A percentile compares a stretch with the other conserved stretches of the same genome.
phyloP scores from a whole-genome alignment of 2,888 invertebrate genomes.

The Ennomos erosarius region DNA sequence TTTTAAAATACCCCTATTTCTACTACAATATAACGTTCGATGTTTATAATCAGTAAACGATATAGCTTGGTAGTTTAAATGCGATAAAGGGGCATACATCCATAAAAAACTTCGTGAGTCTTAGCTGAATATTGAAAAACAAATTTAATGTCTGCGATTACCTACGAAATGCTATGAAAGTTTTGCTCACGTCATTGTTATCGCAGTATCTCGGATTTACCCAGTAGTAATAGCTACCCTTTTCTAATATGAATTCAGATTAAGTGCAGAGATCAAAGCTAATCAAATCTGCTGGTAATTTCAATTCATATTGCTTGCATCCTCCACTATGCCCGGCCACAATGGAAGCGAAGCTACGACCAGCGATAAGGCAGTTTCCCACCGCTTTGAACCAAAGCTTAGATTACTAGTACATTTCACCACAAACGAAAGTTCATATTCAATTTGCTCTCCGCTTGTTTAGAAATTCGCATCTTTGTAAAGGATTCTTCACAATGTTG shows the following conservation, averaged over 20 bases:
- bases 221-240: not conserved
- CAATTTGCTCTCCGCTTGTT: conserved; percentile 59
- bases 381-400: conserved; percentile 50
- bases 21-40: too few relatives aligned
- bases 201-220: too few relatives aligned
- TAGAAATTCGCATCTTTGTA: conserved; percentile 60
- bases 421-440: conserved; percentile 68
- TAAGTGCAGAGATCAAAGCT: conserved; percentile 16
- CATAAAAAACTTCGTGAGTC: too few relatives aligned
- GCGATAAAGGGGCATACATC: too few relatives aligned
- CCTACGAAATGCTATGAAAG: too few relatives aligned
- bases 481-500: conserved; percentile 28
- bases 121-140: too few relatives aligned
- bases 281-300: conserved; percentile 25
- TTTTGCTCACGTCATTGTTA: too few relatives aligned
- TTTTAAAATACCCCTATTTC: too few relatives aligned
- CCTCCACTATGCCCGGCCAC: conserved; percentile 26
- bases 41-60: too few relatives aligned
- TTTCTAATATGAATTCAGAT: conserved; percentile 14
- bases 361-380: conserved; percentile 47
- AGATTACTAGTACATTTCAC: conserved; percentile 56
- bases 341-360: conserved; percentile 42
- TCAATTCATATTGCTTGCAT: conserved; percentile 28
- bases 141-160: too few relatives aligned
- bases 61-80: too few relatives aligned